Evolutionary conservation across 2,888 invertebrate genomes (phyloP), one percentile per base, ranked within the genome.

Genomic region (Malthinus seriepunctatus): DNA sequence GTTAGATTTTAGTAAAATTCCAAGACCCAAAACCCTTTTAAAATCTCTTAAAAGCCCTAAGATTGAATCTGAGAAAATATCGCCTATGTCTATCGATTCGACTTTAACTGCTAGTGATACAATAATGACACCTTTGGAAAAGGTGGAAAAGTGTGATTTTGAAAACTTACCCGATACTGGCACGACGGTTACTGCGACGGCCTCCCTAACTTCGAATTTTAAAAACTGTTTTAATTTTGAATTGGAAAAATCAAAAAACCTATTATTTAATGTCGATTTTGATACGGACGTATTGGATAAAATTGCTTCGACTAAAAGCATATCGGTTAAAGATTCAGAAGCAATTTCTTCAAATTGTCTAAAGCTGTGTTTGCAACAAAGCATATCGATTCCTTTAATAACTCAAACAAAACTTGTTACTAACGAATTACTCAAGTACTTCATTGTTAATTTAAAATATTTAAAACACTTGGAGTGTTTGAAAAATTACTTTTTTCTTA

Each of bases 401-500:
- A 84, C 86, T 14, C 90, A 91, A 69, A 80, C 86, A 49, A 85
- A 86, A 64, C 81, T 91, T 8, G 85, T 90, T 0, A 88, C 89
- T 57, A 87, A 86, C 60, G 89, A 90, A 6, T 84, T 91, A 12
- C 77, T 91, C 60, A 88, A 87, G 32, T 84, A 88, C 71, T 87
- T 88, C 66, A 77, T 91, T 0, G 81, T 84, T 0, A 84, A 88
- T 60, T 79, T 87, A 11, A 85, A 88, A 49, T 83, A 88, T 73
- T 81, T 90, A 35, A 84, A 86, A 12, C 90, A 92, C 76, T 80
- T 91, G 64, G 84, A 84, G 42, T 88, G 88, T 73, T 76, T 92
- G n/a, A 83, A 89, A 44, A 87, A 89, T 71, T 91, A 88, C 69
- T 92, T 88, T 74, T 91, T 92, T 68, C 73, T 91, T 15, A 83